Evolutionary conservation across 2,888 invertebrate genomes (phyloP), one percentile per base, ranked within the genome.

Genomic region (Lepeophtheirus nordmannii): DNA sequence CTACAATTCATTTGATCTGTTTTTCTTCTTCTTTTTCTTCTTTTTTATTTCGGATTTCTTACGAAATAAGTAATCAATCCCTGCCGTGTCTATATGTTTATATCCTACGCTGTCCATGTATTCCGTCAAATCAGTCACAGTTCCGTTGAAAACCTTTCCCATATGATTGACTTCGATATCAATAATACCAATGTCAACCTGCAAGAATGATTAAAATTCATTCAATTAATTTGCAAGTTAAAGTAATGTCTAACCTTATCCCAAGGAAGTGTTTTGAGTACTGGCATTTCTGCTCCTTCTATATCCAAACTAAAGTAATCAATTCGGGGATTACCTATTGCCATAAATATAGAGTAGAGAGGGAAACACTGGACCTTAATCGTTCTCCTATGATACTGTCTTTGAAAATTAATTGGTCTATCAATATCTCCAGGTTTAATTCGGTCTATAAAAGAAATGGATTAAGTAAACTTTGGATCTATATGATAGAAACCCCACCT

Each of bases 351-450:
- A 12, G 60, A 60, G 30, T 60, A 60, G 11, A 57, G 7, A 60
- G 60, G 60, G 60, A 60, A 60, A 30, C 60, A 60, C 14, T 60
- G 60, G 14, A 23, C 60, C 30, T 60, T 60, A 30, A 60, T 60
- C 22, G 60, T 60, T 60, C 60, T n/a, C 11, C 60, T 20, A 23
- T 60, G 17, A 22, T 60, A 60, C 17, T 10, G n/a, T 23, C 60
- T 23, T 60, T 7, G 10, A 22, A 23, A 9, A 10, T 60, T 7
- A 1, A 7, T 7, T 23, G 22, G 17, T 37, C 23, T 17, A 14
- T 38, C 60, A 60, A 60, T 60, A 37, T 60, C 37, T 2, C 60
- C 60, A 30, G 60, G 60, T 23, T 22, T 60, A 14, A 60, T 60
- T 37, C 23, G 10, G 22, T 38, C 60, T 60, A 37, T 11, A 7